These are phyloP conservation scores for Ammodytes marinus DNA, from an alignment of 2,113 vertebrate genomes.

Conservation along the genomic window DNA sequence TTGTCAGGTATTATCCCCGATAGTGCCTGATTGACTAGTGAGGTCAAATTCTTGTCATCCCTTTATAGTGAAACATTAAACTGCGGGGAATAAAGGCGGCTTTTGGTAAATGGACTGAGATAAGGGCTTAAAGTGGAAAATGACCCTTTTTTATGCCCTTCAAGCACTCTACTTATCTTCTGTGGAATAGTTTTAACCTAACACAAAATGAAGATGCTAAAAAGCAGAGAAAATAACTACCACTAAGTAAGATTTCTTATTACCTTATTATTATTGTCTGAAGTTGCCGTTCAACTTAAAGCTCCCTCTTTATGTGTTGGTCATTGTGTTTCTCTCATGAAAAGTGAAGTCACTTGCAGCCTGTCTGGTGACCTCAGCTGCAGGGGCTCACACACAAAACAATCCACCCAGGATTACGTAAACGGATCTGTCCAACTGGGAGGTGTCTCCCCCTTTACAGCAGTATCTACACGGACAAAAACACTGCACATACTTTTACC, in stretches of 20 bases:
- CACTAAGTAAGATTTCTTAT: slow-evolving; percentile 30
- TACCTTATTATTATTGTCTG: slow-evolving; percentile 23
- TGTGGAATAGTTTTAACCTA: slow-evolving; percentile 51
- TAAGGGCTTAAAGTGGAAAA: slow-evolving; percentile 38
- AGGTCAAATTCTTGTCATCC: slow-evolving; percentile 52
- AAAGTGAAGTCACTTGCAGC: slow-evolving; percentile 73
- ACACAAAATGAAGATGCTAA: slow-evolving; percentile 55
- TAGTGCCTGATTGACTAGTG: slow-evolving; percentile 12
- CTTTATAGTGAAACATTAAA: slow-evolving; percentile 44
- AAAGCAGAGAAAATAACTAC: slow-evolving; percentile 55
- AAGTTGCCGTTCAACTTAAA: slow-evolving; percentile 44
- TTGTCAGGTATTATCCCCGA: slow-evolving; percentile 41
- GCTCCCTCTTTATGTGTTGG: slow-evolving; percentile 55
- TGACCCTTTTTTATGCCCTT: slow-evolving; percentile 44
- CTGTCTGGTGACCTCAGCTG: slow-evolving; percentile 69
- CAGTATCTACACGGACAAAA: slow-evolving; percentile 44
- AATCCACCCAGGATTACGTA: slow-evolving; percentile 81
- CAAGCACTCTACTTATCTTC: slow-evolving; percentile 40
- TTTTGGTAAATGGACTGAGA: slow-evolving; percentile 50
- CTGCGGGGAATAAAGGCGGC: neutral
- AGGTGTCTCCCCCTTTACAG: slow-evolving; percentile 55
- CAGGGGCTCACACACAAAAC: slow-evolving; percentile 60
- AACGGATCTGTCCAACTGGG: slow-evolving; percentile 61
- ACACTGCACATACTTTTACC: slow-evolving; percentile 49
- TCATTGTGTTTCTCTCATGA: slow-evolving; percentile 70